Base-by-base conservation (phyloP, 2,888 invertebrate species). In the Balanococcus diminutus region DNA sequence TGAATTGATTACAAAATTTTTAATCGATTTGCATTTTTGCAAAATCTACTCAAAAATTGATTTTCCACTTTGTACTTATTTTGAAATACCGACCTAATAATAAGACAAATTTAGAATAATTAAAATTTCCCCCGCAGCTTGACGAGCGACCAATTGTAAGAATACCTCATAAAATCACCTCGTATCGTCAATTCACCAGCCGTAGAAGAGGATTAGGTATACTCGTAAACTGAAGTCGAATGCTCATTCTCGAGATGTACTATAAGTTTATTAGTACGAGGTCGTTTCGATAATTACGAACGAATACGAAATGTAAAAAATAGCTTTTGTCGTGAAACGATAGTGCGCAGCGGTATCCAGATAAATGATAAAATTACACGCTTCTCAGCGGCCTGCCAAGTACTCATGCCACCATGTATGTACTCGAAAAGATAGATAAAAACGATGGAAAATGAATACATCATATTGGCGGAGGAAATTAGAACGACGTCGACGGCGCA, bases 351-450 rank as follows among this genome's bases (percentile, higher is more conserved):
- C 61, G 14, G 25, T 25, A 25, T 25, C 61, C 61, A 61, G 61
- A 61, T 61, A 61, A 61, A 61, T 61, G 61, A 61, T 61, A 61
- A 61, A 61, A 61, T 61, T 61, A 61, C 61, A 61, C 61, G 61
- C 61, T 61, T 61, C 61, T 11, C 61, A 25, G 61, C 61, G 5
- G 25, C 11, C 61, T 61, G 61, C 61, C 61, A 61, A 61, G 61
- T 61, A 61, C 25, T 61, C 46, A 46, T 46, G 14, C 25, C 61
- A 11, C 25, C 9, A 3, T 61, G 4, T 14, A 46, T 11, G 42
- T 14, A 14, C 11, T n/a, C n/a, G 4, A 14, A 46, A 5, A 46
- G 1, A n/a, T n/a, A n/a, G n/a, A 46, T 14, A 46, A 46, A 46
- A 61, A 25, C 9, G 25, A 61, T 25, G 61, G 25, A 22, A 61